Evolutionary conservation across 1,140 invertebrate species (phyloP).

Genomic region (Trichoplusia ni): DNA sequence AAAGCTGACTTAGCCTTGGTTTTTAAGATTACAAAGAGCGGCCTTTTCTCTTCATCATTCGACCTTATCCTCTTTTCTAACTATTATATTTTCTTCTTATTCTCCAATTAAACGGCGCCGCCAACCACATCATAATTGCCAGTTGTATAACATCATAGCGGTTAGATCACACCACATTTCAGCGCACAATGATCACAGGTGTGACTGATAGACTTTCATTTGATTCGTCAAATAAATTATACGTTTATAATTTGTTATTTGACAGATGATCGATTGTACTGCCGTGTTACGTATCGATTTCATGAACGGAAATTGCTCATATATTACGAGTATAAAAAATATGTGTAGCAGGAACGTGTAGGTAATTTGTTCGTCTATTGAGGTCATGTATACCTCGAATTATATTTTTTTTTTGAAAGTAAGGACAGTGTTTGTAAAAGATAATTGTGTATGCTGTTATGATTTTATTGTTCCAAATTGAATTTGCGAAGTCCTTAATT

Average conservation of each 20-base stretch:
- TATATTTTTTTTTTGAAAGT: conserved; percentile 21
- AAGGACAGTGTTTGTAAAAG: no score
- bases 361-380: conserved; percentile 10
- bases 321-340: conserved; percentile 3
- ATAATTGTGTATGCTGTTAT: no score
- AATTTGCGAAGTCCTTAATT: no score
- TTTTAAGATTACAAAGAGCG: no score
- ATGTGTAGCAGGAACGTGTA: neutral
- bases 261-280: conserved; percentile 48
- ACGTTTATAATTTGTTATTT: conserved; percentile 54
- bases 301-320: conserved; percentile 1
- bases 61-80: neutral
- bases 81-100: conserved; percentile 2
- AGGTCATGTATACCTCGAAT: neutral
- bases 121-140: conserved; percentile 58
- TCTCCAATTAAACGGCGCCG: conserved; percentile 47
- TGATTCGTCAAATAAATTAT: conserved; percentile 49
- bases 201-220: conserved; percentile 41
- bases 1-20: no score
- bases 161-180: conserved; percentile 61
- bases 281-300: conserved; percentile 19
- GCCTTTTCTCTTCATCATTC: no score
- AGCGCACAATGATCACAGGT: conserved; percentile 26
- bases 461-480: conserved; percentile 5
- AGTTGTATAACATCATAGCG: conserved; percentile 53